phyloP scores from a whole-genome alignment of 1,140 invertebrate species.

The Dysdera silvatica region DNA sequence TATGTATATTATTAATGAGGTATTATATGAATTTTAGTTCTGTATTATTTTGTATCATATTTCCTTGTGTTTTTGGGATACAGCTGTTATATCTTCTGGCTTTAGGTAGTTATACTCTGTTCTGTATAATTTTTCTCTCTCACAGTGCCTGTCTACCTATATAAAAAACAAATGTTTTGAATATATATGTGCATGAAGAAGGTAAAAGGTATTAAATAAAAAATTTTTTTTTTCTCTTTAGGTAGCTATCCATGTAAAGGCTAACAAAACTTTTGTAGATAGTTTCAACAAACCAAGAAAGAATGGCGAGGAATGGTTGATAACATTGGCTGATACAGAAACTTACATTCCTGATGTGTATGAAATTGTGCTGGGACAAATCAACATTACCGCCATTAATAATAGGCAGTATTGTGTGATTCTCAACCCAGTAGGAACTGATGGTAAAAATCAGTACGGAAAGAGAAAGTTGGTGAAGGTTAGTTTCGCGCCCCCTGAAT shows the following conservation, averaged over 20 bases:
- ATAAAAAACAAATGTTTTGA: no score
- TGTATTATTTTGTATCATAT: no score
- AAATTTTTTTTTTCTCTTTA: constrained; percentile 30
- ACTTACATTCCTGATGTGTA: constrained; percentile 51
- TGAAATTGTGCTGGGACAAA: constrained; percentile 48
- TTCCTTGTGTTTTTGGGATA: no score
- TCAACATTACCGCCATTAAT: constrained; percentile 47
- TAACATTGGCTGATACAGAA: constrained; percentile 47
- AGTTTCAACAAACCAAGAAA: constrained; percentile 44
- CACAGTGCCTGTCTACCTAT: no score
- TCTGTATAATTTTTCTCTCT: no score
- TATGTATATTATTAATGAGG: no score
- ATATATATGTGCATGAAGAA: no score
- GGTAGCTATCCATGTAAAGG: constrained; percentile 48
- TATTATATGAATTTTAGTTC: no score
- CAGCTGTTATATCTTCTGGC: no score
- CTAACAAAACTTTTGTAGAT: constrained; percentile 48
- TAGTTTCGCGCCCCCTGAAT: no score
- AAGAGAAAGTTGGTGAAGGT: constrained; percentile 47
- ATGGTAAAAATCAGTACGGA: constrained; percentile 47
- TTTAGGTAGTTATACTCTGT: no score
- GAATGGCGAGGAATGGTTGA: constrained; percentile 52
- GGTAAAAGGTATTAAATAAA: no score
- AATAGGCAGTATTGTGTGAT: constrained; percentile 50
- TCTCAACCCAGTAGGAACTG: constrained; percentile 45